Percentiles rank a stretch among this genome's conserved stretches.
Evolutionary conservation across 2,797 vertebrate genomes (phyloP).

Genomic region (Phoeniculus purpureus): DNA sequence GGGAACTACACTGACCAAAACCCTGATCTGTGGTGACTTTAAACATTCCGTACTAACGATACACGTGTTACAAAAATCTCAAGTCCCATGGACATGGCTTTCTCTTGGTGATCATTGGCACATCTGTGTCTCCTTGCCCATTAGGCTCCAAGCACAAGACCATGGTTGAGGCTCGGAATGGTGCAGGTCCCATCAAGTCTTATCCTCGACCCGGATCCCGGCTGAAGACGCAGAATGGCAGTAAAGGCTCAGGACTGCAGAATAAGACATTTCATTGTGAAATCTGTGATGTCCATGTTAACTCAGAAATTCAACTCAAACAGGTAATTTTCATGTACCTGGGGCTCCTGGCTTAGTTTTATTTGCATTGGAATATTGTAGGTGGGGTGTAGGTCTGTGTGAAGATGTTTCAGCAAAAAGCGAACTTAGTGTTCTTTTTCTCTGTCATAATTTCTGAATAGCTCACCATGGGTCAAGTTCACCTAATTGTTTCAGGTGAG

Average conservation of each 20-base stretch:
- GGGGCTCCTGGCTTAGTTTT: background rate
- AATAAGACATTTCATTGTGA: conserved; percentile 99
- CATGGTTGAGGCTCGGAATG: conserved; percentile 94
- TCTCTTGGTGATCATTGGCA: background rate
- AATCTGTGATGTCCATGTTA: conserved; percentile 97
- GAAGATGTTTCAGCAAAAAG: background rate
- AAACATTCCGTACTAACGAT: background rate
- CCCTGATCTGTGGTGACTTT: background rate
- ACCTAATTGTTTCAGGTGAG: background rate
- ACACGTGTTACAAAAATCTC: background rate
- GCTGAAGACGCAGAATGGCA: conserved; percentile 85
- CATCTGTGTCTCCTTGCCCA: background rate
- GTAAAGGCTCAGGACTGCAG: conserved; percentile 93
- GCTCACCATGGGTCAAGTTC: background rate
- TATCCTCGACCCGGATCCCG: conserved; percentile 93
- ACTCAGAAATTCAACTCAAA: conserved; percentile 98
- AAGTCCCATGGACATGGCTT: background rate
- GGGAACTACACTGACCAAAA: background rate
- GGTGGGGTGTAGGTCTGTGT: background rate
- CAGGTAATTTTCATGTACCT: conserved; percentile 82
- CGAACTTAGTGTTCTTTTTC: background rate
- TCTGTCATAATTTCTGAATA: background rate
- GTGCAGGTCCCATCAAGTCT: conserved; percentile 94
- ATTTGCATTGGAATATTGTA: background rate
- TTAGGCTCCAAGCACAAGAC: conserved; percentile 98